These are phyloP conservation scores for Brachionus rotundiformis DNA, from an alignment of 1,140 invertebrate species.

Conservation along the genomic window DNA sequence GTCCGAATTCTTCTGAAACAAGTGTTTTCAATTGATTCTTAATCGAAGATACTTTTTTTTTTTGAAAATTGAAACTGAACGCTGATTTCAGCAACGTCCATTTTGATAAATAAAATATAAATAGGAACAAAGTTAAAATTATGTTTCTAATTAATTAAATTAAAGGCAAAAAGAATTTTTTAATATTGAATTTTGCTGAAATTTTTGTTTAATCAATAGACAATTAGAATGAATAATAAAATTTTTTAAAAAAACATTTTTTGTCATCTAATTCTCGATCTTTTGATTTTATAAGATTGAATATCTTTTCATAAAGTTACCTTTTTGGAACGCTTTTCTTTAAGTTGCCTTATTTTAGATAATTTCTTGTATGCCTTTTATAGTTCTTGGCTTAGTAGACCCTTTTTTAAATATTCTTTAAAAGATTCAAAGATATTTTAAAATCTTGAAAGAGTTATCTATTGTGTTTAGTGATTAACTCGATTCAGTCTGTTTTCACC, in stretches of 20 bases:
- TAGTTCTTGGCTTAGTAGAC: no score
- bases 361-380: no score
- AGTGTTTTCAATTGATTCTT: neutral
- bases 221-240: neutral
- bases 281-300: neutral
- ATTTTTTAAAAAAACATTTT: neutral
- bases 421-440: no score
- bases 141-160: neutral
- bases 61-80: neutral
- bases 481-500: constrained; percentile 28
- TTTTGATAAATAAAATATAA: neutral
- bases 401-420: no score
- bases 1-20: neutral
- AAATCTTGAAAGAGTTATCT: no score
- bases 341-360: no score
- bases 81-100: neutral
- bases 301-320: no score
- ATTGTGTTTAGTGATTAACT: neutral
- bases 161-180: neutral
- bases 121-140: neutral
- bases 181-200: neutral
- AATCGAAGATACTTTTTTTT: neutral
- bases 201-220: neutral
- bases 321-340: no score
- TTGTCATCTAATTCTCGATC: neutral